Evolutionary conservation across 1,140 invertebrate species (phyloP).

Genomic region (Panagrolaimus sp.): DNA sequence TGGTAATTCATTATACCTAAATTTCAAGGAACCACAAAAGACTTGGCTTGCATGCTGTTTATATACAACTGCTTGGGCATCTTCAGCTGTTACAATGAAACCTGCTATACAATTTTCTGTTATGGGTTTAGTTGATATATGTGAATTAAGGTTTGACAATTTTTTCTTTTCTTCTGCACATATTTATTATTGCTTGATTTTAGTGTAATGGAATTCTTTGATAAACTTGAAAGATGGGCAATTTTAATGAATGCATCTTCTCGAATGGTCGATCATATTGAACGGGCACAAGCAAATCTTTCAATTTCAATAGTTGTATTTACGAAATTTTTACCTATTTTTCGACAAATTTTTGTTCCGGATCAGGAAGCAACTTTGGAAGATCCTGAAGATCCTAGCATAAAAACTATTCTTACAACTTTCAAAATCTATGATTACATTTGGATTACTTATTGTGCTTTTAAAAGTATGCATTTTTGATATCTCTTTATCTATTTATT

Average conservation of each 20-base stretch:
- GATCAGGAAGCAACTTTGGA: not conserved
- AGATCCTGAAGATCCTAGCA: slow-evolving; percentile 27
- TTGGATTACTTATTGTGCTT: slow-evolving; percentile 42
- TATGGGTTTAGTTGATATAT: not conserved
- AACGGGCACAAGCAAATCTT: slow-evolving; percentile 81
- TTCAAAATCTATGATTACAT: slow-evolving; percentile 45
- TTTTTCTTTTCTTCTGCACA: not conserved
- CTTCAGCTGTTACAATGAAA: slow-evolving; percentile 34
- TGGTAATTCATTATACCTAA: too few species aligned
- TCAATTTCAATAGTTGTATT: slow-evolving; percentile 87
- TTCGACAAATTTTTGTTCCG: slow-evolving; percentile 60
- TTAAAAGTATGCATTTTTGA: slow-evolving; percentile 38
- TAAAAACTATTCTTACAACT: slow-evolving; percentile 6
- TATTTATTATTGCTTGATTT: slow-evolving; percentile 47
- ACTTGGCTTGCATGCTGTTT: slow-evolving; percentile 46
- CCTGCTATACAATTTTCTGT: not conserved
- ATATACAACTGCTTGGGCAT: slow-evolving; percentile 45
- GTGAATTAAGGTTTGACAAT: slow-evolving; percentile 12
- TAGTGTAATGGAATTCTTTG: slow-evolving; percentile 87
- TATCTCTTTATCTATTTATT: not conserved
- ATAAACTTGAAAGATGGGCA: slow-evolving; percentile 88
- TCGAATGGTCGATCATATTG: slow-evolving; percentile 77
- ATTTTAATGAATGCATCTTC: slow-evolving; percentile 82
- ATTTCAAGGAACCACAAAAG: slow-evolving; percentile 36
- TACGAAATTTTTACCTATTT: slow-evolving; percentile 84